Conservation (phyloP, 2,888 invertebrate genomes). For the Ophion ellenae region DNA sequence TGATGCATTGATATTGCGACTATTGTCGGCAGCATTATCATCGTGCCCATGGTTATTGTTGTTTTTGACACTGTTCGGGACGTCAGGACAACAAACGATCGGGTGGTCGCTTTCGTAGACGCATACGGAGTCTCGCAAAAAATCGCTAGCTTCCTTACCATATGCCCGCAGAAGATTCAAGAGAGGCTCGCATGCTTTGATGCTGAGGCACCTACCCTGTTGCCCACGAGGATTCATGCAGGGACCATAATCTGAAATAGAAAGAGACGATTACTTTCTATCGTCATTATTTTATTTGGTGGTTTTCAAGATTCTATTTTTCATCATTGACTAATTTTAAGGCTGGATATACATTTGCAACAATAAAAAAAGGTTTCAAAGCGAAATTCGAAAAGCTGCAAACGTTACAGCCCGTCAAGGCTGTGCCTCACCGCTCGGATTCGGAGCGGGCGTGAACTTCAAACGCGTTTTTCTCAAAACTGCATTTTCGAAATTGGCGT, state of each 20-base stretch:
- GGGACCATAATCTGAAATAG: constrained; percentile 32
- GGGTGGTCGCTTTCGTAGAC: constrained; percentile 88
- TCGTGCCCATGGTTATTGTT: constrained; percentile 2
- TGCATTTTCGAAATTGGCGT: too few relatives aligned
- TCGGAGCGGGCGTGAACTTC: too few relatives aligned
- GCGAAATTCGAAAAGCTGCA: too few relatives aligned
- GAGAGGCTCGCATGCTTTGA: constrained; percentile 85
- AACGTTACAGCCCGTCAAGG: too few relatives aligned
- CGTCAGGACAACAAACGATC: constrained; percentile 86
- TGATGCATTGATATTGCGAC: constrained; percentile 28
- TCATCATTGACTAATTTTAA: neutral
- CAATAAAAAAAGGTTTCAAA: too few relatives aligned
- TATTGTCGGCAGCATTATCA: constrained; percentile 24
- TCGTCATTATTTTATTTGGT: neutral
- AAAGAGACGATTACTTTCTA: constrained; percentile 5
- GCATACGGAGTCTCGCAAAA: constrained; percentile 88
- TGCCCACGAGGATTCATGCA: constrained; percentile 85
- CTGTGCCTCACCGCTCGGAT: too few relatives aligned
- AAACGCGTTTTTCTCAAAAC: too few relatives aligned
- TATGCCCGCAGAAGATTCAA: constrained; percentile 84
- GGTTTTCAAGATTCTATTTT: neutral
- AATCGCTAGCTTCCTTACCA: constrained; percentile 83
- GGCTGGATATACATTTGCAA: too few relatives aligned
- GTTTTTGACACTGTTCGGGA: neutral
- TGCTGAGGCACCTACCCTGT: constrained; percentile 85